Base-by-base conservation (phyloP, 2,113 vertebrate genomes). In the Cacatua alba region DNA sequence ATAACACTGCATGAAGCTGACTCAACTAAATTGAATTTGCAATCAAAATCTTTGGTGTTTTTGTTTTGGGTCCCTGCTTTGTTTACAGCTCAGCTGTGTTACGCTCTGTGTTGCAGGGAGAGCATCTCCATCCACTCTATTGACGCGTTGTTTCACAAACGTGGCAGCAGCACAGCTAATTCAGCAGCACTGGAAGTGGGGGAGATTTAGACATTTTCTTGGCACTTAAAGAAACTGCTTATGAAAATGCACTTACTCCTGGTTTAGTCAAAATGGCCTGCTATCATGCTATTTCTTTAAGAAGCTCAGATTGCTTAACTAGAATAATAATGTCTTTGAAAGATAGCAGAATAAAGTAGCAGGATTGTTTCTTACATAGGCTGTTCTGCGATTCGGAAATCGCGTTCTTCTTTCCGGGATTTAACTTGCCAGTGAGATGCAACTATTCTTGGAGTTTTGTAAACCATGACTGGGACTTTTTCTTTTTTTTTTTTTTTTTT, bases 21-120 rank as follows among this genome's bases (percentile, higher is more conserved):
- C 65, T 91, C 68, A 52, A 53, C 82, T 70, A 78, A 90, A 82
- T 88, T 7, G 1, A 93, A 94, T 96, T 96, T 90, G 67, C 71
- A 46, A 15, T 75, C 64, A 71, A 86, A 93, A 86, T n/a, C 80
- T 92, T 87, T 79, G 33, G 67, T 59, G 71, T 9, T 94, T 92
- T 95, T 85, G 49, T 82, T 94, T 65, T 28, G 51, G 31, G 43
- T 64, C 51, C 25, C 23, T 84, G 88, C 83, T 48, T 67, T 90
- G 88, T 95, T 94, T 95, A 78, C 69, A 84, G 65, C 78, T 88
- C 69, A 0, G 4, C 83, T 79, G 83, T 51, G 72, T 86, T 63
- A 25, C 1, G 1, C 77, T 86, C 75, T 69, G 76, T 65, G 37
- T 48, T 59, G 55, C 59, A 63, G 71, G 41, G 49, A 48, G 25